Conservation (phyloP, 2,797 vertebrate species). For the Enteromius argenteus region DNA sequence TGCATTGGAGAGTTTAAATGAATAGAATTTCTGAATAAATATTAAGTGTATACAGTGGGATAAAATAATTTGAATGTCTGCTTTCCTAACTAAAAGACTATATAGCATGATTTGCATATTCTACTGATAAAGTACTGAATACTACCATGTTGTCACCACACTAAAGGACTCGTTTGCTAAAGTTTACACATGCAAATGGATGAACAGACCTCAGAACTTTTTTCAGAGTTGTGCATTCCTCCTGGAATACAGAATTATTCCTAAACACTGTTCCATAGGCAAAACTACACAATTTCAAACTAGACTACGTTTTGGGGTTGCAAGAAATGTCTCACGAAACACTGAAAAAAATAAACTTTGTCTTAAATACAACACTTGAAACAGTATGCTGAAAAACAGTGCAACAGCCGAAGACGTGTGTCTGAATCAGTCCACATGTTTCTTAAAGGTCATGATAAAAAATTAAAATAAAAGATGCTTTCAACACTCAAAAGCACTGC, state of each 20-base stretch:
- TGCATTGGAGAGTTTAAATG: background rate
- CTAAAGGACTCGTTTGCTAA: background rate
- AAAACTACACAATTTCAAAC: background rate
- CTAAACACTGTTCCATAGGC: background rate
- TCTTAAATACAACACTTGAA: background rate
- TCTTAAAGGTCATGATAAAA: background rate
- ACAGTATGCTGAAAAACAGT: too few relatives aligned
- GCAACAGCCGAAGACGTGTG: background rate
- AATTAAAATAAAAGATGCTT: background rate
- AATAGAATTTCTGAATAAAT: background rate
- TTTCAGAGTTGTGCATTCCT: background rate
- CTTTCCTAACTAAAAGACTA: background rate
- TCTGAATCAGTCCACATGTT: background rate
- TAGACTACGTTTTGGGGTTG: background rate
- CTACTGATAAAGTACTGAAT: background rate
- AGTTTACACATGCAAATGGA: background rate
- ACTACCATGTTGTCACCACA: background rate
- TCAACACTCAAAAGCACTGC: background rate
- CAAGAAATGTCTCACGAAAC: background rate
- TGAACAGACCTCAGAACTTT: background rate
- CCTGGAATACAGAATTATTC: background rate
- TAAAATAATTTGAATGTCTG: background rate
- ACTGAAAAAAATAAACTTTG: background rate
- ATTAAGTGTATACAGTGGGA: background rate
- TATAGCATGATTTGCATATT: background rate